Evolutionary conservation across 2,797 vertebrate species (phyloP), one percentile per base, ranked within the genome.

Genomic region (Sebastes reedi): DNA sequence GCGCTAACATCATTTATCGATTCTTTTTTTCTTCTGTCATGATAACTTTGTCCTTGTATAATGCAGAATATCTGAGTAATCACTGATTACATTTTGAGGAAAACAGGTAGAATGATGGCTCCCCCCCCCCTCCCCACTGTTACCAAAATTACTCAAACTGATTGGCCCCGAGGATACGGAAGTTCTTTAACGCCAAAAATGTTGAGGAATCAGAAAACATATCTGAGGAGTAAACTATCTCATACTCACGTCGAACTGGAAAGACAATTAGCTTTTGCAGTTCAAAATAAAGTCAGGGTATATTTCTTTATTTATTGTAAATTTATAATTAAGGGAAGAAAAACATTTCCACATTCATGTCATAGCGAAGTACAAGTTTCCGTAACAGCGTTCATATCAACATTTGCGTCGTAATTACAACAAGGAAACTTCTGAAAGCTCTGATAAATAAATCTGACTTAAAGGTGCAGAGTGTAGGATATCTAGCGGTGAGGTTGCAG

Each of bases 91-190:
- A 52, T 52, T 52, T 52, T 9, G 20, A n/a, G 20, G 9, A 52
- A 52, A 52, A 52, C 1, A 1, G 9, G 46, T 50, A 50, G 46
- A 50, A 8, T 50, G 46, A 20, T 50, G 46, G 7, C 18, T 50
- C 16, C 0, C 1, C 42, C 42, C 39, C 16, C 0, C 1, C 42
- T 16, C 39, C 16, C 46, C 18, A 0, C 46, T 20, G 46, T 50
- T 50, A 50, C 46, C 0, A 8, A 8, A 50, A 50, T 46, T 46
- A 46, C 46, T 18, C 14, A 46, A 46, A 18, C 42, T 50, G 46
- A 50, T 50, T 50, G 46, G 46, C 46, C 3, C 46, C 0, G 18
- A 50, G 46, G 0, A 20, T 50, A 20, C 14, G 6, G 36, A 76
- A 11, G 39, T 11, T 42, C 20, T 9, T 30, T 18, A 59, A 46